Conservation (phyloP, 2,797 vertebrate genomes). For the Leuciscus waleckii region DNA sequence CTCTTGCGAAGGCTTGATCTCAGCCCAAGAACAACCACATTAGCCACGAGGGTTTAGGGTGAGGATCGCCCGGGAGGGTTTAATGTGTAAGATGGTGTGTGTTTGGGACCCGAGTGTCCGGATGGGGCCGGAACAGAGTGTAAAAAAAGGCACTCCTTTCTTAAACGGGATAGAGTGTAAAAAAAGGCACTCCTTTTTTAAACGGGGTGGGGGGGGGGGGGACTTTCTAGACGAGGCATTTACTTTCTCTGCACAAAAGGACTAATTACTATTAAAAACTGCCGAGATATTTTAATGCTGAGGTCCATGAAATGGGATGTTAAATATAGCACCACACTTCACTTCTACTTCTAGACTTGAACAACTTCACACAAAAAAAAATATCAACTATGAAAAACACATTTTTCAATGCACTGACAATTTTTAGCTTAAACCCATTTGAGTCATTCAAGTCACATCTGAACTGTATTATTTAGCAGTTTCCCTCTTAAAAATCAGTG, state of each 20-base stretch:
- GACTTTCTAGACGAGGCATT: conserved; percentile 61
- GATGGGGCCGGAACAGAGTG: conserved; percentile 84
- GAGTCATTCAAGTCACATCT: neutral
- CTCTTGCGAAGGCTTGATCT: conserved; percentile 68
- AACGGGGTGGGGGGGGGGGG: conserved; percentile 59
- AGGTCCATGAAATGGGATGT: conserved; percentile 26
- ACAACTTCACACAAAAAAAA: neutral
- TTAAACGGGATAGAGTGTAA: conserved; percentile 71
- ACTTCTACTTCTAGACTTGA: conserved; percentile 1
- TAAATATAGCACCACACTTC: conserved; percentile 21
- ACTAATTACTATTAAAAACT: conserved; percentile 31
- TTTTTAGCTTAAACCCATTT: conserved; percentile 35
- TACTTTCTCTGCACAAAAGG: conserved; percentile 55
- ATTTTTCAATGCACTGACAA: neutral
- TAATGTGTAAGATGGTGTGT: conserved; percentile 74
- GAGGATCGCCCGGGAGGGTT: conserved; percentile 78
- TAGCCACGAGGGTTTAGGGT: conserved; percentile 83
- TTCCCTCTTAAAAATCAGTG: conserved; percentile 18
- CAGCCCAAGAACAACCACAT: conserved; percentile 93
- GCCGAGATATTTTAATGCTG: conserved; percentile 4
- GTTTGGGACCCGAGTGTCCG: conserved; percentile 87
- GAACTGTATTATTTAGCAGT: neutral
- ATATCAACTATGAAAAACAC: neutral
- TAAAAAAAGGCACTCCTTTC: conserved; percentile 60
- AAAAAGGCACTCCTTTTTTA: conserved; percentile 44